Conservation (phyloP, 2,888 invertebrate species). For the Sinelater perroti region DNA sequence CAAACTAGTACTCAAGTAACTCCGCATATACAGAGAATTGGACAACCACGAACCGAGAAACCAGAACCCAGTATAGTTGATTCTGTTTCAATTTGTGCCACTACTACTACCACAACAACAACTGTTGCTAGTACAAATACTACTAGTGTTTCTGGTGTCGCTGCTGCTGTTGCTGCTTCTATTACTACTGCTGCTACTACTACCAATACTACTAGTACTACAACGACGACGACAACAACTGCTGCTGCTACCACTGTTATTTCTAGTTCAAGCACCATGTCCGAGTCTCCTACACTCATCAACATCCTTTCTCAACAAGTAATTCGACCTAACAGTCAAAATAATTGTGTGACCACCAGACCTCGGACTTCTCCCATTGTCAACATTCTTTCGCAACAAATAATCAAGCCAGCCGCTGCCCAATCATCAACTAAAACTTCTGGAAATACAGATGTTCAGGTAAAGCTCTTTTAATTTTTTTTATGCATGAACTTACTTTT, state of each 20-base stretch:
- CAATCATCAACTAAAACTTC: slow-evolving; percentile 42
- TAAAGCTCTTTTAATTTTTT: too few relatives aligned
- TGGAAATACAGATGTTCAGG: slow-evolving; percentile 50
- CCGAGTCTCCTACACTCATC: slow-evolving; percentile 61
- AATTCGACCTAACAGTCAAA: slow-evolving; percentile 57
- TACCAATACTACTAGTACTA: slow-evolving; percentile 53
- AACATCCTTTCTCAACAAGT: slow-evolving; percentile 66
- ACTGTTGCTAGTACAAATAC: background rate
- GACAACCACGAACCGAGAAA: slow-evolving; percentile 59
- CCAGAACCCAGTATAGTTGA: slow-evolving; percentile 42
- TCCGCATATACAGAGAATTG: slow-evolving; percentile 62
- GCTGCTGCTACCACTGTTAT: slow-evolving; percentile 38
- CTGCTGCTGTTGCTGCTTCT: slow-evolving; percentile 38
- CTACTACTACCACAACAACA: slow-evolving; percentile 40
- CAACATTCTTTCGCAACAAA: slow-evolving; percentile 59
- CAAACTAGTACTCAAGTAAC: slow-evolving; percentile 61
- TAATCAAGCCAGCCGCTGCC: slow-evolving; percentile 51
- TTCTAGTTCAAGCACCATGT: slow-evolving; percentile 26
- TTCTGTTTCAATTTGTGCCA: slow-evolving; percentile 32
- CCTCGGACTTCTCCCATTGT: slow-evolving; percentile 54
- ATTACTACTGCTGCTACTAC: slow-evolving; percentile 30
- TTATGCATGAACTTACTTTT: too few relatives aligned
- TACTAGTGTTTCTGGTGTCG: slow-evolving; percentile 24
- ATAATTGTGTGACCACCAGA: slow-evolving; percentile 42
- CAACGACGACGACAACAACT: slow-evolving; percentile 39